Evolutionary conservation across 2,888 invertebrate species (phyloP), one percentile per base, ranked within the genome.

Genomic region (Hemicrepidius hirtus): DNA sequence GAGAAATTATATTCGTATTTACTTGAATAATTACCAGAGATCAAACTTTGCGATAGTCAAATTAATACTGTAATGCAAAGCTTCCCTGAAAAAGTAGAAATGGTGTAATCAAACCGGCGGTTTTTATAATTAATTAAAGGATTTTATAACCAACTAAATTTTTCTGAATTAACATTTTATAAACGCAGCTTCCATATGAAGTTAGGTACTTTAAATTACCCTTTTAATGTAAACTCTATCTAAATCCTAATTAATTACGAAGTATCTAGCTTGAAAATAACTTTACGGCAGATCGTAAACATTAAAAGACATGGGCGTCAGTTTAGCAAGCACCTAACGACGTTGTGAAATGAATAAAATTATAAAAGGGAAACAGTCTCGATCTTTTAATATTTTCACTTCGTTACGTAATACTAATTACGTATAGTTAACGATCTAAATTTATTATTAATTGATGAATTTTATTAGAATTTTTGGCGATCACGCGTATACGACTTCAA

Each of bases 1-100:
- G 49, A 35, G 50, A 64, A 64, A 21, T 63, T 64, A 50, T 50
- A 18, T 20, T 20, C 10, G 18, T 57, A 37, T 57, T 57, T 37
- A 35, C 10, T 12, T 57, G 18, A 57, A 57, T 57, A 37, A 57
- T 40, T 37, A 20, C 57, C 12, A 7, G 12, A 50, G 50, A 18
- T 37, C 6, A 20, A 10, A 12, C 35, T 37, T 40, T 20, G 10
- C 1, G 57, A 57, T 57, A 57, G 9, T 18, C 53, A 53, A 53
- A 53, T 53, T 24, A 53, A 28, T 49, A n/a, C 40, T 40, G 40
- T 40, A 40, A 5, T 32, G 32, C 6, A 41, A 16, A 41, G 16
- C 40, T 41, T 41, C 40, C 40, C 16, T 13, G n/a, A 41, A 13
- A 16, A 41, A 32, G 32, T 6, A 32, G 32, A 9, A 9, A 32